Evolutionary conservation across 2,113 vertebrate species (phyloP).

Genomic region (Hydrochoerus hydrochaeris): DNA sequence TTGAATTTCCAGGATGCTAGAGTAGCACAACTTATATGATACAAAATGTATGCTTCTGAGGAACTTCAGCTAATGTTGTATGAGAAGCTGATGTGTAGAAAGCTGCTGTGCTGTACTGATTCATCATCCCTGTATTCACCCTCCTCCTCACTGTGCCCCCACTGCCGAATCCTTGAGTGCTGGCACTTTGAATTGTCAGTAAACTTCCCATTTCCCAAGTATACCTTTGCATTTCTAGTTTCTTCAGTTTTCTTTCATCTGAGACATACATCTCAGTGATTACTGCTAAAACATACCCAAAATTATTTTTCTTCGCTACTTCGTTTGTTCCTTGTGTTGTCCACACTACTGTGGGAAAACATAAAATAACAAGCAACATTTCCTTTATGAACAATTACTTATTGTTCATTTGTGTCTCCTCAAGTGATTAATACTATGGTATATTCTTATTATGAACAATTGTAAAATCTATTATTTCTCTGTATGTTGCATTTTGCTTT

Average conservation of each 20-base stretch:
- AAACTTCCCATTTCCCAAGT: neutral
- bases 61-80: neutral
- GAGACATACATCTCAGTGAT: neutral
- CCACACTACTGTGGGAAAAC: neutral
- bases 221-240: neutral
- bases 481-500: neutral
- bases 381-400: constrained; percentile 13
- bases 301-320: neutral
- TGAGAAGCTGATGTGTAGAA: neutral
- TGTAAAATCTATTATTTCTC: neutral
- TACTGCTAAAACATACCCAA: neutral
- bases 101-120: neutral
- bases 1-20: neutral
- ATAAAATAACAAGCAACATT: neutral
- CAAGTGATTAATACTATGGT: neutral
- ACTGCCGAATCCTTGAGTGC: neutral
- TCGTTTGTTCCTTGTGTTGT: neutral
- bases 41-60: neutral
- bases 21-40: neutral
- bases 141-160: neutral
- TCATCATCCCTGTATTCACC: neutral
- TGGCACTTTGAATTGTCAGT: neutral
- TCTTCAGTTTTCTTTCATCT: neutral
- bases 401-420: constrained; percentile 17
- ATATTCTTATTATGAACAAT: constrained; percentile 7